Conservation (phyloP, 2,113 vertebrate genomes). For the Indicator maculatus region DNA sequence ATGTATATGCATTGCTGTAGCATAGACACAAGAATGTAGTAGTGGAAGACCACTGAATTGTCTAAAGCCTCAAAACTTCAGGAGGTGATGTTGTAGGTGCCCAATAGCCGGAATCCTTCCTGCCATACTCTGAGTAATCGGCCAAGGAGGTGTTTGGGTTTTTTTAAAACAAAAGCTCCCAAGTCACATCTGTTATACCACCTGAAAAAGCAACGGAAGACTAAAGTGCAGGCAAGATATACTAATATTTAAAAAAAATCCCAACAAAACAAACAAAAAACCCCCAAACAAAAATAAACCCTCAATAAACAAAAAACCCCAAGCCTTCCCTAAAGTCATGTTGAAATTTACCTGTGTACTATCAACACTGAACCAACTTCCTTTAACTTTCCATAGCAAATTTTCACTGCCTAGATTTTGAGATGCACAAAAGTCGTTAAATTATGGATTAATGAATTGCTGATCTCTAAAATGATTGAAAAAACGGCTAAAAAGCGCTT, state of each 20-base stretch:
- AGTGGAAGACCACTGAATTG: not conserved
- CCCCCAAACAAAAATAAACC: too few relatives aligned
- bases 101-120: not conserved
- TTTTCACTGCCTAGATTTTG: not conserved
- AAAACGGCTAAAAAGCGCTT: not conserved
- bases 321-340: not conserved
- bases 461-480: not conserved
- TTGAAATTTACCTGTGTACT: not conserved
- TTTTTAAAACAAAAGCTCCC: not conserved
- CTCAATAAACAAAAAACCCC: too few relatives aligned
- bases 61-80: not conserved
- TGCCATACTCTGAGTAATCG: not conserved
- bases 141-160: not conserved
- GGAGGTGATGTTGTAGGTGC: not conserved
- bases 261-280: too few relatives aligned
- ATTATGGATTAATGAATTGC: not conserved
- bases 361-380: not conserved
- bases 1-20: rapidly evolving
- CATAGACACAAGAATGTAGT: rapidly evolving
- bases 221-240: not conserved
- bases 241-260: not conserved
- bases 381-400: not conserved
- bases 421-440: not conserved
- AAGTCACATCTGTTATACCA: not conserved
- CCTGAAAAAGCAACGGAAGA: not conserved